Conservation (phyloP, 2,113 vertebrate species). For the Bungarus multicinctus region DNA sequence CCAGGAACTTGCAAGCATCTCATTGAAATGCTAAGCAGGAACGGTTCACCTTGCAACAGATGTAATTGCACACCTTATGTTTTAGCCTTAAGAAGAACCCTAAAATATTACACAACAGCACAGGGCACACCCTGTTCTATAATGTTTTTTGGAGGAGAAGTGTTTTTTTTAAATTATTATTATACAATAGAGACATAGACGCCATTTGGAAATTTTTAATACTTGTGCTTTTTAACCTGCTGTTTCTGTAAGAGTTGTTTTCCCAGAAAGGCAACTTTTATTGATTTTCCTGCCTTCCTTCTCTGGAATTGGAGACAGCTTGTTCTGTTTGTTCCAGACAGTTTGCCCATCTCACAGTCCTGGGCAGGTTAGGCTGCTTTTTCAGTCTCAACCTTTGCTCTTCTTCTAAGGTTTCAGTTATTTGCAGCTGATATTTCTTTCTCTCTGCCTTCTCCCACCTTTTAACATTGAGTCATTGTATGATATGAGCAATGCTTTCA, state of each 20-base stretch:
- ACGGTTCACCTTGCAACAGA: background rate
- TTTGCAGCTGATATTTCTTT: conserved; percentile 37
- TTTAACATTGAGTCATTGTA: conserved; percentile 33
- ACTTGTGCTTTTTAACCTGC: background rate
- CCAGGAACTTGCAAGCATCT: background rate
- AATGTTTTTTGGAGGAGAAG: background rate
- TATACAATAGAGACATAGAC: background rate
- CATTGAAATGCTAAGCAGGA: background rate
- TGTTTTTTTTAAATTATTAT: background rate
- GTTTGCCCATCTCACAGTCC: conserved; percentile 15
- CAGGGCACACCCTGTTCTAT: conserved; percentile 23
- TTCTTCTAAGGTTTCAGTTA: conserved; percentile 5
- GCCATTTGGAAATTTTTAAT: background rate
- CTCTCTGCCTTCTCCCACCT: background rate
- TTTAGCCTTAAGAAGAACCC: conserved; percentile 22
- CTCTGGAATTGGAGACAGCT: conserved; percentile 13
- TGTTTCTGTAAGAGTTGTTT: background rate
- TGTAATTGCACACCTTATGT: background rate
- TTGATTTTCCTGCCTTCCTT: background rate
- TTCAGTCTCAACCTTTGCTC: conserved; percentile 41
- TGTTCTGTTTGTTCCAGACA: conserved; percentile 37
- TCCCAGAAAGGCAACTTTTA: background rate
- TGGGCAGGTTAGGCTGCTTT: conserved; percentile 57
- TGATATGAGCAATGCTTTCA: background rate
- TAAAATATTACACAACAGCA: conserved; percentile 33